These are phyloP conservation scores for Eupithecia tripunctaria DNA, from an alignment of 2,888 invertebrate species.

Conservation along the genomic window DNA sequence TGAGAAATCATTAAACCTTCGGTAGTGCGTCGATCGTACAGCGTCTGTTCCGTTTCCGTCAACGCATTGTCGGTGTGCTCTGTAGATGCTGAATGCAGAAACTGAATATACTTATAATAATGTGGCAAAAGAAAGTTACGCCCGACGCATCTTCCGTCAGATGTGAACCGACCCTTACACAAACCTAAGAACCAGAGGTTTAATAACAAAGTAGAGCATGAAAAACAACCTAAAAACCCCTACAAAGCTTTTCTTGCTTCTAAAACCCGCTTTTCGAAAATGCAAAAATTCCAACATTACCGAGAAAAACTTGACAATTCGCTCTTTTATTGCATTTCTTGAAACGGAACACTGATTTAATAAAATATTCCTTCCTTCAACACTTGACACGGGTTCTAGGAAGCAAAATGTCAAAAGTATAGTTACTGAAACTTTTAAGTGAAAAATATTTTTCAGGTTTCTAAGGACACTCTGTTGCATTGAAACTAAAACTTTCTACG, in stretches of 20 bases:
- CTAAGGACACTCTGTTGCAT: no score
- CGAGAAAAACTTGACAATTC: slow-evolving; percentile 7
- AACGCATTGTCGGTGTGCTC: no score
- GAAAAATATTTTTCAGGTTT: not conserved
- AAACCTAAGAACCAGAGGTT: not conserved
- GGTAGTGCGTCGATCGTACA: no score
- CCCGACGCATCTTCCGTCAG: no score
- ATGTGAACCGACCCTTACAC: no score
- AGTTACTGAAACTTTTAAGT: not conserved
- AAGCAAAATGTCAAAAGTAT: not conserved
- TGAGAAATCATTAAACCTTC: no score
- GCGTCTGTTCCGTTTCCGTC: no score
- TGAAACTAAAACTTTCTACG: no score
- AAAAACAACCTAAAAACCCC: no score
- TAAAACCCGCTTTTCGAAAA: not conserved
- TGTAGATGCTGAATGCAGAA: no score
- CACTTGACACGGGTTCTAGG: slow-evolving; percentile 19
- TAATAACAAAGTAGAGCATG: not conserved
- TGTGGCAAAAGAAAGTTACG: no score
- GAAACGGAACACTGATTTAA: slow-evolving; percentile 18
- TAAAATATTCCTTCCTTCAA: slow-evolving; percentile 25
- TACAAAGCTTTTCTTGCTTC: not conserved
- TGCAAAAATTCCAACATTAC: not conserved
- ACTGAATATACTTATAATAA: no score
- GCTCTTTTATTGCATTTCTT: slow-evolving; percentile 15